Base-by-base conservation (phyloP, 2,113 vertebrate genomes). In the Falco punctatus region DNA sequence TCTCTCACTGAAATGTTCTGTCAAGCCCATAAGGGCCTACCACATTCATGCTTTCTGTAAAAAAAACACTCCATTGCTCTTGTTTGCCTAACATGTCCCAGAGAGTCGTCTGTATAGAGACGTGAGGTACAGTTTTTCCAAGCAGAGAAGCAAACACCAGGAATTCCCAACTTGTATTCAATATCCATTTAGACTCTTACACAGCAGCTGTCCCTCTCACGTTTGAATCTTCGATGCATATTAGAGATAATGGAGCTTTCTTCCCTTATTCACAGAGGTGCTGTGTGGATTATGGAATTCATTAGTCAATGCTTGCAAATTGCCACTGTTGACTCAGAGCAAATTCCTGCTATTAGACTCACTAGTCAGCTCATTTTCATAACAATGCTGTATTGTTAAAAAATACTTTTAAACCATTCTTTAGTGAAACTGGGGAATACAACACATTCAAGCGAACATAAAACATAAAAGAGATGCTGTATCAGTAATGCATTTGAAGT, bases 311-410 rank as follows among this genome's bases (percentile, higher is more conserved):
- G 91, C 94, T 96, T 97, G 91, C 92, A 94, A 96, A 95, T 91
- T 94, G 92, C 87, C 71, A 73, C 79, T 88, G 94, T 95, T 95
- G 95, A 97, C 91, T 96, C 96, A 95, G 94, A 96, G 89, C 94
- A 96, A 97, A 97, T 96, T 95, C 96, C 79, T 90, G 91, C 96
- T 92, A 94, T 97, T 87, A 96, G 79, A 94, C 94, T 94, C 95
- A 59, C 88, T 91, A 94, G 89, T 97, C 94, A 97, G 91, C 85
- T 96, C 96, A 97, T 97, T 97, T 95, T 95, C 95, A 88, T 96
- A 93, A 94, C 95, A 97, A 96, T 90, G 66, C 74, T 88, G 59
- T 77, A 96, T 92, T 95, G 94, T 96, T 94, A 91, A 96, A 95
- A 94, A 95, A 83, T 83, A 82, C 93, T 94, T 96, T 48, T 16